Conservation (phyloP, 2,113 vertebrate species). For the Azemiops feae region DNA sequence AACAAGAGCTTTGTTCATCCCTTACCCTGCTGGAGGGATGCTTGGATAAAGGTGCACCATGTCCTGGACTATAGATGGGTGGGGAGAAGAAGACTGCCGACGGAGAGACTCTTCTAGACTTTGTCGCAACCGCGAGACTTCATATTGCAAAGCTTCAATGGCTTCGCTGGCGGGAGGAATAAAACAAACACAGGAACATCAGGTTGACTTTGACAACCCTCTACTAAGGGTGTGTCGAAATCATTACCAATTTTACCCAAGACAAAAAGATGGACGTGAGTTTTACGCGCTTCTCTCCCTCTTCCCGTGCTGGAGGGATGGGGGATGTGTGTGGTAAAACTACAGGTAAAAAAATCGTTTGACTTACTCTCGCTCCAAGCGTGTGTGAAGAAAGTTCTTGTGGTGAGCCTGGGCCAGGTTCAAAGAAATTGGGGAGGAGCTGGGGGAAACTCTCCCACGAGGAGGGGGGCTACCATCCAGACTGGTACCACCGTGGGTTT, state of each 20-base stretch:
- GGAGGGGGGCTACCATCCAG: not conserved
- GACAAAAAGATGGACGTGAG: not conserved
- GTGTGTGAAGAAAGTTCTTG: constrained; percentile 49
- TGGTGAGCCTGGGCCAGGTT: not conserved
- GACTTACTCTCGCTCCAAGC: constrained; percentile 73
- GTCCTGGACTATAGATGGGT: accelerated
- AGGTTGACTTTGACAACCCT: not conserved
- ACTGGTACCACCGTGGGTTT: constrained; percentile 33
- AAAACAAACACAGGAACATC: not conserved
- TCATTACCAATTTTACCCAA: no score
- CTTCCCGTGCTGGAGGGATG: not conserved
- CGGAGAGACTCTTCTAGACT: constrained; percentile 72
- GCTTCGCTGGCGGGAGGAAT: constrained; percentile 68
- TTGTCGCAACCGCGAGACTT: constrained; percentile 74
- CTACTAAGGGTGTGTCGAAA: not conserved
- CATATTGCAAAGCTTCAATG: constrained; percentile 74
- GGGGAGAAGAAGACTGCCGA: not conserved
- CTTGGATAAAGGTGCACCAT: not conserved
- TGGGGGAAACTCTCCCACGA: not conserved
- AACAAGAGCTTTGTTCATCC: not conserved
- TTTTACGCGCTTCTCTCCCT: not conserved
- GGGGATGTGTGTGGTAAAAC: not conserved
- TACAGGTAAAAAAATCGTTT: not conserved
- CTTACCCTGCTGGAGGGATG: constrained; percentile 59
- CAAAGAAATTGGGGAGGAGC: not conserved